Percentiles rank a stretch among this genome's conserved stretches.
Conservation (phyloP, 2,888 invertebrate species). For the Lasioglossum marginatum region DNA sequence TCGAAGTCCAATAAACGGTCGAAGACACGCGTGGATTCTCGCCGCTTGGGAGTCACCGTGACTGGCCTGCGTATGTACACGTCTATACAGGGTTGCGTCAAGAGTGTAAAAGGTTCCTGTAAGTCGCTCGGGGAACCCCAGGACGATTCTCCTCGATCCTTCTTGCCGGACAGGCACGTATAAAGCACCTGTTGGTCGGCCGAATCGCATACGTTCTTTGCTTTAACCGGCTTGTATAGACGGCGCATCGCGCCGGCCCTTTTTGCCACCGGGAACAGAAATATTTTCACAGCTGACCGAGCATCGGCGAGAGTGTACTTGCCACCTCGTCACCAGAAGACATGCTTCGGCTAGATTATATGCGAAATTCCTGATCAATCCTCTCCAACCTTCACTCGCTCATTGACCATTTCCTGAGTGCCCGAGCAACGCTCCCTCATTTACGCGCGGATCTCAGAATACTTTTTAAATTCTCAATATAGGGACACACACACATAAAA, state of each 20-base stretch:
- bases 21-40: slow-evolving; percentile 68
- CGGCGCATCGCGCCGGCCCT: slow-evolving; percentile 64
- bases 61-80: slow-evolving; percentile 49
- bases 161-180: slow-evolving; percentile 72
- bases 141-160: slow-evolving; percentile 73
- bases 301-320: slow-evolving; percentile 63
- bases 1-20: slow-evolving; percentile 68
- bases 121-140: slow-evolving; percentile 62
- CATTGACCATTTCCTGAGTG: no score
- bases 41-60: slow-evolving; percentile 60
- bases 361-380: slow-evolving; percentile 60
- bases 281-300: slow-evolving; percentile 75
- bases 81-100: slow-evolving; percentile 44
- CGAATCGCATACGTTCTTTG: slow-evolving; percentile 74
- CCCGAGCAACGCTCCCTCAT: neutral
- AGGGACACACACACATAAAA: no score
- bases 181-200: slow-evolving; percentile 74
- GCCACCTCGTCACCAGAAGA: slow-evolving; percentile 67
- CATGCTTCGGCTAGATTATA: slow-evolving; percentile 50
- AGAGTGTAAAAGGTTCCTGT: slow-evolving; percentile 64
- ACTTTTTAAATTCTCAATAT: no score
- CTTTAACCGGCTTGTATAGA: slow-evolving; percentile 69
- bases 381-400: neutral
- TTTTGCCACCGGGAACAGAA: slow-evolving; percentile 72
- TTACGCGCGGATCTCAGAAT: neutral